Conservation (phyloP, 2,888 invertebrate species). For the Bugula neritina region DNA sequence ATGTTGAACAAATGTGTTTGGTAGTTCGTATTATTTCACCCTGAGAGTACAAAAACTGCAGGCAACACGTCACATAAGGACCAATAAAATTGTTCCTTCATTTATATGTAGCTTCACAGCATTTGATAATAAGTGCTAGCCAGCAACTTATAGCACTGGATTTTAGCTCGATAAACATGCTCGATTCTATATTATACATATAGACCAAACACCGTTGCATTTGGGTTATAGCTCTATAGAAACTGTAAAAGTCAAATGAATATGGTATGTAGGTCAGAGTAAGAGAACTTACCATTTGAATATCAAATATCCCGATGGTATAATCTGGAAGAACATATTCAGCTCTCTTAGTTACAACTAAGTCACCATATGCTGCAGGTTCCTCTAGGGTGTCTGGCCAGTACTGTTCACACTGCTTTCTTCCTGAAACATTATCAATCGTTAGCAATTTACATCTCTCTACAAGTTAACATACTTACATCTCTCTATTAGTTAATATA, state of each 20-base stretch:
- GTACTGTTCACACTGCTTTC: constrained; percentile 64
- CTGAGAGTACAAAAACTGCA: constrained; percentile 31
- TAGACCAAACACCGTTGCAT: no score
- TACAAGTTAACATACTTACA: no score
- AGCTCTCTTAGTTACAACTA: constrained; percentile 56
- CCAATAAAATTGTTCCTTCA: background rate
- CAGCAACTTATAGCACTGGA: no score
- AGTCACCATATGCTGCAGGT: constrained; percentile 60
- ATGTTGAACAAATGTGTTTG: constrained; percentile 65
- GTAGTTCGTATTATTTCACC: constrained; percentile 55
- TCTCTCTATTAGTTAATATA: no score
- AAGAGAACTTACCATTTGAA: constrained; percentile 56
- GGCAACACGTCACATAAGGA: background rate
- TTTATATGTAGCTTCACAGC: no score
- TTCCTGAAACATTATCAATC: background rate
- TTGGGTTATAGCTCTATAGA: no score
- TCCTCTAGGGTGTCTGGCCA: constrained; percentile 62
- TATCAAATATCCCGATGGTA: constrained; percentile 60
- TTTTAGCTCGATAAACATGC: no score
- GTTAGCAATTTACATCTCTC: no score
- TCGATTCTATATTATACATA: no score
- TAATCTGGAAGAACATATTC: constrained; percentile 57
- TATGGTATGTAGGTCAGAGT: background rate
- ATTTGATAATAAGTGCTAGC: background rate
- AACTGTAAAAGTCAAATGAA: no score